Conservation (phyloP, 2,888 invertebrate genomes). For the Mesopsocus fuscifrons region DNA sequence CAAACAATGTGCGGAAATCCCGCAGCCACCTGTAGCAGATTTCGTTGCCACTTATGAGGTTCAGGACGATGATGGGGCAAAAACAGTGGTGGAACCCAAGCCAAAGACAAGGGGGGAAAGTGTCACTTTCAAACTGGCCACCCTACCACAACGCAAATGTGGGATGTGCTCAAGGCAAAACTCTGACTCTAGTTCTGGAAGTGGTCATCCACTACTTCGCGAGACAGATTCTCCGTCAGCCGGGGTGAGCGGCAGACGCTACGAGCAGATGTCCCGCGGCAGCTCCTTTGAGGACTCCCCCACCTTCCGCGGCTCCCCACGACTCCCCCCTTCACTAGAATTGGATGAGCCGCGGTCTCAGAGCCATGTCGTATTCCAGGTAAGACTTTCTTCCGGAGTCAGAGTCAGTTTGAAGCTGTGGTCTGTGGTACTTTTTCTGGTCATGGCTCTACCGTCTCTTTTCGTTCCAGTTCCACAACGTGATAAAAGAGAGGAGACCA, state of each 20-base stretch:
- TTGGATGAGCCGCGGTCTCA: too few species aligned
- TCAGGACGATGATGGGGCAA: background rate
- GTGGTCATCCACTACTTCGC: conserved; percentile 18
- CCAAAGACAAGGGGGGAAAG: conserved; percentile 16
- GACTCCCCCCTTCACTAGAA: background rate
- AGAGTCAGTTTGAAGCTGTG: too few species aligned
- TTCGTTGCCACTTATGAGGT: conserved; percentile 18
- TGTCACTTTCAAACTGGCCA: conserved; percentile 19
- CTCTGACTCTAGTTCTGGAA: conserved; percentile 20
- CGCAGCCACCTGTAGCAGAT: conserved; percentile 16
- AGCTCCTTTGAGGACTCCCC: background rate
- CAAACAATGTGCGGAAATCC: conserved; percentile 17
- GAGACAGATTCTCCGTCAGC: conserved; percentile 4
- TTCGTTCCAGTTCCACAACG: too few species aligned
- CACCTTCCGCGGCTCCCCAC: background rate
- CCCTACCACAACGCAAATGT: conserved; percentile 18
- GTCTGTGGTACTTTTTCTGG: too few species aligned
- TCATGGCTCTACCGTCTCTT: too few species aligned
- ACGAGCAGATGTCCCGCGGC: conserved; percentile 2
- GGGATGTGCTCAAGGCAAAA: conserved; percentile 20
- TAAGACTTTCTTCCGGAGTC: too few species aligned
- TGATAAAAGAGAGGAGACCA: too few species aligned
- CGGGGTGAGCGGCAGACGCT: conserved; percentile 12
- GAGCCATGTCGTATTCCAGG: too few species aligned
- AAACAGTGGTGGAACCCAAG: background rate